Base-by-base conservation (phyloP, 37 sponge, comb jelly and placozoan genomes). In the Haliclona indistincta region DNA sequence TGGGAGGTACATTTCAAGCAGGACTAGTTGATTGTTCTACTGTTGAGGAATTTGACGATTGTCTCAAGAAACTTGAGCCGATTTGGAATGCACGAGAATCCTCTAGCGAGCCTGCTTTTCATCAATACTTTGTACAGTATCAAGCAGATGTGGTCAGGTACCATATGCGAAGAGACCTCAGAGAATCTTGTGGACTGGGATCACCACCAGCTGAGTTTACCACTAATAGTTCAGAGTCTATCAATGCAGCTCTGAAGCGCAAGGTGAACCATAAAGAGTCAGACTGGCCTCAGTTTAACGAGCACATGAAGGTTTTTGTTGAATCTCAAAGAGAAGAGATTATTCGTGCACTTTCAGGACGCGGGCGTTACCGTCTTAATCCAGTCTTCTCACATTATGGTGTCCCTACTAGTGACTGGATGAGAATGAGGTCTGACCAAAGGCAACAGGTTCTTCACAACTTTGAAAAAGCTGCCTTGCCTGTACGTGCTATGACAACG, bases 341-440 rank as follows among this genome's bases (percentile, higher is more conserved):
- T 34, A 75, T 60, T 42, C 67, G 82, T 1, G 13, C 82, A 23
- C 74, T 81, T 32, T 81, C 82, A 63, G 82, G 82, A 25, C 66
- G 82, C 17, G 82, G 82, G 1, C 39, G 13, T 2, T 81, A 81
- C 32, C 36, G 82, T 3, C 67, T 77, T 19, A 37, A 10, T 44
- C 7, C 17, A 22, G 6, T 33, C 3, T 51, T 43, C 30, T 20
- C 17, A 5, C 37, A 29, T 5, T 54, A 64, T 8, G 37, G 29
- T 8, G 68, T 77, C 15, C n/a, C n/a, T 7, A 39, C 28, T 6
- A 54, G 33, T 17, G 43, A 62, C 29, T 75, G 62, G 76, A 13
- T 20, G 4, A 58, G 35, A 40, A 75, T 75, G 76, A 58, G 30
- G 30, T 42, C 76, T 6, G 64, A 75, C 7, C 76, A 75, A 61